Evolutionary conservation across 2,797 vertebrate species (phyloP), one percentile per base, ranked within the genome.

Genomic region (Perdix hodgsoniae): DNA sequence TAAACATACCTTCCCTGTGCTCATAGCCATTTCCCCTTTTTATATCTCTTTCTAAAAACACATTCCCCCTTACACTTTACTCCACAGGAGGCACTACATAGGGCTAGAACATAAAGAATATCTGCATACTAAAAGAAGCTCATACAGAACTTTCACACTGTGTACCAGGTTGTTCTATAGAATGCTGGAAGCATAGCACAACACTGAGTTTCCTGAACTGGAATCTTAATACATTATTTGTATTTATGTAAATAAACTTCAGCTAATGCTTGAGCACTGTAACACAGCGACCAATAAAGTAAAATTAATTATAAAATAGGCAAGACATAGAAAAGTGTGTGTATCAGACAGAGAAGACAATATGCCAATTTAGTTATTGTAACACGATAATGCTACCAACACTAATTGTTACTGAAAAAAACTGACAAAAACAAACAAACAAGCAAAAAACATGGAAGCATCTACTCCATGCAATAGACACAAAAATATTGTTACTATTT

Each of bases 401-500:
- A 5, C 10, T 44, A 14, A 22, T 5, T 47, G 3, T 8, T 74
- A 31, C 11, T 14, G 37, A 24, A 72, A 33, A 4, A 40, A 42
- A n/a, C n/a, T n/a, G n/a, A n/a, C n/a, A n/a, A n/a, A n/a, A n/a
- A n/a, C n/a, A n/a, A n/a, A n/a, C n/a, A n/a, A n/a, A n/a, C n/a
- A n/a, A n/a, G n/a, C n/a, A n/a, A 42, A 18, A 42, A 42, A 50
- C 17, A 23, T 4, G 29, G 47, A 80, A 74, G 50, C 4, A 1
- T 40, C 44, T 60, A 22, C 3, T 4, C 2, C 0, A 0, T 12
- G 8, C 8, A 54, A 4, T 1, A 4, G 31, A 23, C 3, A 2
- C 4, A 35, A 10, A 23, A 52, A 19, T 3, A 1, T 29, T 14
- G 27, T 17, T 24, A 10, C 3, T 10, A 59, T 39, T 77, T 63